These are phyloP conservation scores for Pterostichus niger DNA, from an alignment of 2,888 invertebrate genomes.

Conservation along the genomic window DNA sequence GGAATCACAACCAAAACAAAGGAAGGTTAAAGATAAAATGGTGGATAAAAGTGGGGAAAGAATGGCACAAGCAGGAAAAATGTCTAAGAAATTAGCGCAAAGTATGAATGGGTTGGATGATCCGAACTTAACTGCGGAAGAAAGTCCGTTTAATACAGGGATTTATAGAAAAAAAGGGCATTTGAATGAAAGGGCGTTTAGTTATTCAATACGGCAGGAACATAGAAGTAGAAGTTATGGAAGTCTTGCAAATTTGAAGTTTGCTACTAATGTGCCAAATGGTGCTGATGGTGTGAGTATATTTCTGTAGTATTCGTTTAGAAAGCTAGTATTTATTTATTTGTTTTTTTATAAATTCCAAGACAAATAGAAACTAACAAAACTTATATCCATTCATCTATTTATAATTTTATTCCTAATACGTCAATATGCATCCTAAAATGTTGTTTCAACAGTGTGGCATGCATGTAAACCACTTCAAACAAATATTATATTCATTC, in stretches of 20 bases:
- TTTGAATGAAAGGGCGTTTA: slow-evolving; percentile 94
- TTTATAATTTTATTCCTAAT: no score
- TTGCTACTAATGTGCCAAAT: slow-evolving; percentile 85
- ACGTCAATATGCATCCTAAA: no score
- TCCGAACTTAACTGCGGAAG: slow-evolving; percentile 75
- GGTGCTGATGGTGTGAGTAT: slow-evolving; percentile 75
- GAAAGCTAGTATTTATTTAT: no score
- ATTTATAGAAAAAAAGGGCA: slow-evolving; percentile 95
- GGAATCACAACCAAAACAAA: slow-evolving; percentile 74
- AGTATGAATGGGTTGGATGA: slow-evolving; percentile 84
- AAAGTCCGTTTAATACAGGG: slow-evolving; percentile 87
- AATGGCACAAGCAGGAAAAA: slow-evolving; percentile 72
- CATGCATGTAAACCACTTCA: no score
- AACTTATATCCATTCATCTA: no score
- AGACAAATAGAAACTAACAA: no score
- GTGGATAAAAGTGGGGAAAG: no score
- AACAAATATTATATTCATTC: no score
- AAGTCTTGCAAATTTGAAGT: slow-evolving; percentile 93
- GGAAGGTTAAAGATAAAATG: slow-evolving; percentile 59
- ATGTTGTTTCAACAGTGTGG: no score
- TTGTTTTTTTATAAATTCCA: no score
- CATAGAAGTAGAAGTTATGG: slow-evolving; percentile 96
- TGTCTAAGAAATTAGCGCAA: slow-evolving; percentile 83
- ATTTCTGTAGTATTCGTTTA: no score
- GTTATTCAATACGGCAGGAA: slow-evolving; percentile 95